Conservation (phyloP, 2,888 invertebrate species). For the Polydrusus cervinus region DNA sequence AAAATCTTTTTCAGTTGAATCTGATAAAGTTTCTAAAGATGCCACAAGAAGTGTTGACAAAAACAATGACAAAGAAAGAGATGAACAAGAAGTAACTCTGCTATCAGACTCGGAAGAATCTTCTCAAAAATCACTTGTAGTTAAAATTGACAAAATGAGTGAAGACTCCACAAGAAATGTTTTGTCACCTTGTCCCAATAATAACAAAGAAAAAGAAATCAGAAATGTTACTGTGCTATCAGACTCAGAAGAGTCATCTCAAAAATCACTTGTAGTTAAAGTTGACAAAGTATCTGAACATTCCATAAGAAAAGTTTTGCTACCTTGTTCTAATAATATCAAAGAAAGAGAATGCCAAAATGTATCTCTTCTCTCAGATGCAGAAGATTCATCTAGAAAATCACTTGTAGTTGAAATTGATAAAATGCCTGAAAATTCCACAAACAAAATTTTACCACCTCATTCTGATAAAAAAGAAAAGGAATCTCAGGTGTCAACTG, state of each 20-base stretch:
- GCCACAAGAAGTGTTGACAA: background rate
- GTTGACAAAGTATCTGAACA: constrained; percentile 2
- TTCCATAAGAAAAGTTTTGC: background rate
- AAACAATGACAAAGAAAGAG: background rate
- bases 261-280: background rate
- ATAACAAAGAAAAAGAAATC: background rate
- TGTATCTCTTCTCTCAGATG: background rate
- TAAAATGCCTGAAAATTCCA: background rate
- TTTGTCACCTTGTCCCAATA: background rate
- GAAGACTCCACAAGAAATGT: background rate
- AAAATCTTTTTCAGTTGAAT: background rate
- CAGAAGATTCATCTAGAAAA: background rate
- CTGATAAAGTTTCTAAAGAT: constrained; percentile 1
- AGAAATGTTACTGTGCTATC: background rate
- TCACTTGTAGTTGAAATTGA: constrained; percentile 3
- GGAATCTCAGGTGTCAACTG: background rate
- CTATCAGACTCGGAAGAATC: background rate
- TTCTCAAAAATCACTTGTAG: background rate
- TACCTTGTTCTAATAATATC: background rate
- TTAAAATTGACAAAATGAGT: constrained; percentile 5
- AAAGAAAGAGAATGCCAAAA: background rate
- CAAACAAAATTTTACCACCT: no score
- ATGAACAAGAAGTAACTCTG: background rate
- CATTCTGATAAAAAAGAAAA: background rate
- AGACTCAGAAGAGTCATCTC: background rate